Evolutionary conservation across 2,113 vertebrate genomes (phyloP).

Genomic region (Hymenochirus boettgeri): DNA sequence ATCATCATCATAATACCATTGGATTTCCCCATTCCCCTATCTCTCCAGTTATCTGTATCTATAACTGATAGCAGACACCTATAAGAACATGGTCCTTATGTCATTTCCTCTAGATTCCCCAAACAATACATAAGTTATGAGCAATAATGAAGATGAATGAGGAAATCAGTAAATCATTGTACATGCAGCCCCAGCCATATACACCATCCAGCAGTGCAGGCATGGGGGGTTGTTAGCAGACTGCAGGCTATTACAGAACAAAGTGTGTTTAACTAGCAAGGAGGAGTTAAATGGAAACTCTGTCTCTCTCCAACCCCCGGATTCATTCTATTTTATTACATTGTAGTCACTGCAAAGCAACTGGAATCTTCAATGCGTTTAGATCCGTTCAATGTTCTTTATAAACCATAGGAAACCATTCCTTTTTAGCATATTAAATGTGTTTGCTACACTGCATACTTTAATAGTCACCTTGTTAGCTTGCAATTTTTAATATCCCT

Average conservation of each 20-base stretch:
- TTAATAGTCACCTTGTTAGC: neutral
- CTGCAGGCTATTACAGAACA: slow-evolving; percentile 38
- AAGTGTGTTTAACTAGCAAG: slow-evolving; percentile 37
- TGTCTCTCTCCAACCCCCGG: slow-evolving; percentile 24
- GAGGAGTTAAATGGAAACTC: slow-evolving; percentile 32
- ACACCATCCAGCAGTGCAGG: slow-evolving; percentile 5
- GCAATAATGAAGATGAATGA: too few species aligned
- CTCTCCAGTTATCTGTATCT: too few species aligned
- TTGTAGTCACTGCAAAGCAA: slow-evolving; percentile 27
- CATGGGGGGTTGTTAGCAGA: slow-evolving; percentile 7
- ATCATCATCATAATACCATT: too few species aligned
- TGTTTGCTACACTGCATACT: slow-evolving; percentile 14
- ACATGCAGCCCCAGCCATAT: too few species aligned
- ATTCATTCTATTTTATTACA: slow-evolving; percentile 41
- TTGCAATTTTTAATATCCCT: neutral
- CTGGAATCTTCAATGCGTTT: slow-evolving; percentile 28
- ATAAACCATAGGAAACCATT: slow-evolving; percentile 39
- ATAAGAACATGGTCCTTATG: too few species aligned
- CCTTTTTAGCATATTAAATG: slow-evolving; percentile 35
- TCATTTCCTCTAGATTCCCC: too few species aligned
- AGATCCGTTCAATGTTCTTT: slow-evolving; percentile 28
- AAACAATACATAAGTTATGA: too few species aligned
- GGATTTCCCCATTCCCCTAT: too few species aligned
- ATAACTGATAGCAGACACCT: too few species aligned
- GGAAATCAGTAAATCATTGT: too few species aligned